Base-by-base conservation (phyloP, 2,888 invertebrate genomes). In the Rosalia funebris region DNA sequence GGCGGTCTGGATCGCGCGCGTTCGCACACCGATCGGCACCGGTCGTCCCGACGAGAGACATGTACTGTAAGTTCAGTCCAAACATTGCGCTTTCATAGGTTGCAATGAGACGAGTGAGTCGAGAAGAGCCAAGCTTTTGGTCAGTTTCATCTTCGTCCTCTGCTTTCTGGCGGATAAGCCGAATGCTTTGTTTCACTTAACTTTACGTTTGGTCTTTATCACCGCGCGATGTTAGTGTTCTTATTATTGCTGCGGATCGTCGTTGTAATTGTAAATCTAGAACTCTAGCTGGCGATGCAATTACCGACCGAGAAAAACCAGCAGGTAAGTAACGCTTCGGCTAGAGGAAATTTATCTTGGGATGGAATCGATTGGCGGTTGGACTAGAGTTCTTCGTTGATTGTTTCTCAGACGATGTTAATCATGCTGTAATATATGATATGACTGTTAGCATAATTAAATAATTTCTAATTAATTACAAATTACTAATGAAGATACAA, bases 1-100 rank as follows among this genome's bases (percentile, higher is more conserved):
- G 71, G 73, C 70, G 68, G 71, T 63, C 56, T 60, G 61, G 57
- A 52, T 68, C 57, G 65, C 20, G 11, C n/a, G 14, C 2, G 14
- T 10, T 47, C 65, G 66, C n/a, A 48, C 44, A 37, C 14, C 39
- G 25, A 19, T 72, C 69, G 72, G 55, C 44, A 14, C 34, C 14
- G 16, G 7, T 50, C 62, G 65, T 63, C 1, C 52, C 45, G 45
- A 48, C 46, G 54, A 39, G 62, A 63, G 63, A 68, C 69, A 62
- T 60, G 65, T 61, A 65, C 62, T 48, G 65, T 54, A n/a, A 58
- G 63, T 53, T 53, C 53, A 53, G 53, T 53, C 53, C 11, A 53
- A 53, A 53, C 53, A 53, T 52, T 58, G 48, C 54, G 55, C 55
- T 57, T 61, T 44, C 25, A 36, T 56, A 61, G 57, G 61, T 47